These are phyloP conservation scores for Aptenodytes forsteri DNA, from an alignment of 2,113 vertebrate genomes.

Conservation along the genomic window DNA sequence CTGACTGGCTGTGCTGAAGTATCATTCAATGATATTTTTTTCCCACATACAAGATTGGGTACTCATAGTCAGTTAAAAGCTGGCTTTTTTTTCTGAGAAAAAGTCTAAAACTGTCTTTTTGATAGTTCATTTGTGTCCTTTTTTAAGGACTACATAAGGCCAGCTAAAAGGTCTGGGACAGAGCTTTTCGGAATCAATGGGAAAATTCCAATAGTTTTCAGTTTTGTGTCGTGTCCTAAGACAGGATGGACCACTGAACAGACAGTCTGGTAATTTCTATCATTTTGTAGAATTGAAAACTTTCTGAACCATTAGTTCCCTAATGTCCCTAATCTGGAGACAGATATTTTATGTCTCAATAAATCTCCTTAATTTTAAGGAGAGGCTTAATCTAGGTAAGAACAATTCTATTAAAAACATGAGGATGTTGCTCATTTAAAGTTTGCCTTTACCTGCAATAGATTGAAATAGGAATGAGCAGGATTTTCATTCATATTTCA, in stretches of 20 bases:
- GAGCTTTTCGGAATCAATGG: neutral
- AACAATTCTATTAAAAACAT: neutral
- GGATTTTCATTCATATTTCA: neutral
- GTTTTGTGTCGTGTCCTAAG: neutral
- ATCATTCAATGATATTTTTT: neutral
- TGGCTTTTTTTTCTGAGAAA: neutral
- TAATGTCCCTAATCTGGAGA: neutral
- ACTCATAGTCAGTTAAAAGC: neutral
- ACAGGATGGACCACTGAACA: neutral
- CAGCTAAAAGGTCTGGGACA: neutral
- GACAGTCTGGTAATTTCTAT: neutral
- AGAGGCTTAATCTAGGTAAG: neutral
- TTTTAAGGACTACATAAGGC: neutral
- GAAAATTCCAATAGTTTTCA: neutral
- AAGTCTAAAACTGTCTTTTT: neutral
- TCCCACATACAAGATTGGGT: neutral
- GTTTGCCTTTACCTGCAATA: neutral
- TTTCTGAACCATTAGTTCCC: neutral
- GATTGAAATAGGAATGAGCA: neutral
- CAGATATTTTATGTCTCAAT: neutral
- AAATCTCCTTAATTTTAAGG: neutral
- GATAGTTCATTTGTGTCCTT: neutral
- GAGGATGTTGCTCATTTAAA: neutral
- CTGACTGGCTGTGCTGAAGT: neutral
- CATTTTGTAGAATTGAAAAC: neutral